These are phyloP conservation scores for Leucophora obtusa DNA, from an alignment of 2,888 invertebrate genomes.

Conservation along the genomic window DNA sequence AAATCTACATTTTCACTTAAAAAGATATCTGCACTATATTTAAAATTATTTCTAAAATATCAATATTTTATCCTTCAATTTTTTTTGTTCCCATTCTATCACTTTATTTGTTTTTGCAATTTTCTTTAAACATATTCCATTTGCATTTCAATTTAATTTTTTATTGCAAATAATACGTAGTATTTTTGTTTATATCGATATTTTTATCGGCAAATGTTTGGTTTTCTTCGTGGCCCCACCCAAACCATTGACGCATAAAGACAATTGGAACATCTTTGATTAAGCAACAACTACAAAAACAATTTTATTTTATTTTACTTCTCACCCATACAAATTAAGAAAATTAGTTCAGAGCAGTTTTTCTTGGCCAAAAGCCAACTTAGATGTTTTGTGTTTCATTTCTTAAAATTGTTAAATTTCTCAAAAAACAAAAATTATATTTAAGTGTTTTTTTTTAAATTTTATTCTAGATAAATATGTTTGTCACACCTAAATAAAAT, in stretches of 20 bases:
- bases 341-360: constrained; percentile 23
- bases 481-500: constrained; percentile 19
- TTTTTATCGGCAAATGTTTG: constrained; percentile 18
- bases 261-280: constrained; percentile 46
- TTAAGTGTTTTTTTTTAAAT: background rate
- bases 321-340: constrained; percentile 32
- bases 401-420: constrained; percentile 27
- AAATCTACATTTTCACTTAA: constrained; percentile 6
- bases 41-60: background rate
- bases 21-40: constrained; percentile 1
- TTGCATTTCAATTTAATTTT: constrained; percentile 10
- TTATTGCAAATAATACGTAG: background rate
- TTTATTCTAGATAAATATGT: background rate
- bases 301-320: background rate
- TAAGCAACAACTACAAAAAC: background rate
- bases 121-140: constrained; percentile 15
- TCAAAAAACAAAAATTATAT: background rate
- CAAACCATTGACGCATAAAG: constrained; percentile 58
- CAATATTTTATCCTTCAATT: background rate
- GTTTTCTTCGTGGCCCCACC: constrained; percentile 53
- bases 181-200: constrained; percentile 2
- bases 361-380: constrained; percentile 35
- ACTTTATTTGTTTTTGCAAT: background rate
- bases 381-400: constrained; percentile 42
- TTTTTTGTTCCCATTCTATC: constrained; percentile 48